phyloP scores from a whole-genome alignment of 1,140 invertebrate genomes.

The Cydia strobilella region DNA sequence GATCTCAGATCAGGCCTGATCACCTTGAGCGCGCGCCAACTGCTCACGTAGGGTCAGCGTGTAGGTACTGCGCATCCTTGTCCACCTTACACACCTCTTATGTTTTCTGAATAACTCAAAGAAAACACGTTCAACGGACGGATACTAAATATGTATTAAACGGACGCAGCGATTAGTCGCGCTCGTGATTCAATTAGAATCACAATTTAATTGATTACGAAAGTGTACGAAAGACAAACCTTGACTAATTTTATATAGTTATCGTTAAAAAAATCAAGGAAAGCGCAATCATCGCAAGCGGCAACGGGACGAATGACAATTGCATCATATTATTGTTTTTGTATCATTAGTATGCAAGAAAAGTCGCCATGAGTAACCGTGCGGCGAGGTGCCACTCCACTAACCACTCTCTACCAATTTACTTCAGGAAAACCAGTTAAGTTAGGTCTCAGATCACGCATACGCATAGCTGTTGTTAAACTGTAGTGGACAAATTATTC shows the following conservation, averaged over 20 bases:
- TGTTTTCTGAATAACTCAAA: too few relatives aligned
- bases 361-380: constrained; percentile 41
- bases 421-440: neutral
- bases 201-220: neutral
- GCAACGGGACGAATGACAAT: constrained; percentile 48
- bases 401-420: neutral
- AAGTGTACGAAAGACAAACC: neutral
- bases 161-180: too few relatives aligned
- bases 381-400: constrained; percentile 2
- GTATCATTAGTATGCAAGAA: constrained; percentile 61
- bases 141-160: too few relatives aligned
- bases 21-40: constrained; percentile 52
- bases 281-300: constrained; percentile 33
- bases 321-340: constrained; percentile 54
- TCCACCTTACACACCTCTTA: neutral
- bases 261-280: constrained; percentile 28
- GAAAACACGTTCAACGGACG: too few relatives aligned
- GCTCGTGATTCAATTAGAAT: too few relatives aligned
- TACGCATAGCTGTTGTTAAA: too few relatives aligned
- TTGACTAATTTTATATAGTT: constrained; percentile 41
- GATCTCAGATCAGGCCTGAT: constrained; percentile 54
- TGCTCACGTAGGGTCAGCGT: constrained; percentile 6
- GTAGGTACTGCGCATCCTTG: constrained; percentile 6
- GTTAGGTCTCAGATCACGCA: neutral
- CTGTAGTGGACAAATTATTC: too few relatives aligned